Base-by-base conservation (phyloP, 1,140 invertebrate species). In the Heliconius nattereri region DNA sequence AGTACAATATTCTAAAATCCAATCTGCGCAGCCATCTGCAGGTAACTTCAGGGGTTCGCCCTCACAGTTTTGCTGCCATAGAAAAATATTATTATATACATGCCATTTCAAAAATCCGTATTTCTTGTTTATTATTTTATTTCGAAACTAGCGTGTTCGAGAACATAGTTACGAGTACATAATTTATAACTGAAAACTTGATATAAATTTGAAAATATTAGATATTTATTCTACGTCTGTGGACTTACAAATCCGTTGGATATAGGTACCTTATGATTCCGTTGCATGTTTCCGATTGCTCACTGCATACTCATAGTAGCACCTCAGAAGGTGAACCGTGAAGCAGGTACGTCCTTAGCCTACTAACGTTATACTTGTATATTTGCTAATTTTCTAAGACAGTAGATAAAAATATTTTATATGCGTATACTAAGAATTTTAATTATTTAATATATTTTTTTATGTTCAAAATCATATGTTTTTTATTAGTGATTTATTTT, bases 311-410 rank as follows among this genome's bases (percentile, higher is more conserved):
- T 32, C 32, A 32, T 40, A 40, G 75, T 37, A 66, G 40, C 26
- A 66, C 79, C 52, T 80, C 40, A 76, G 60, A 76, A 71, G 75
- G 79, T 70, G 71, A 73, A 66, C 60, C 60, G 60, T 66, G 23
- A 66, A 66, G 23, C 13, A 66, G 75, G 74, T 37, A 80, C 75
- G 83, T 84, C 83, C 83, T 84, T 84, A 84, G 83, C 80, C 83
- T 79, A 84, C 78, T 81, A 81, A 84, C 75, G 66, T 52, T 66
- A 66, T 66, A 66, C 60, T 6, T 81, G 23, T 76, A 84, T 84
- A 80, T 81, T 37, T 81, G 75, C 70, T 76, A 72, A 84, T 80
- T 84, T 84, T 84, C 83, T 84, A 84, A 71, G 75, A 40, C 37
- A 29, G 60, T 76, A 45, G 13, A 45, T 45, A 66, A 66, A 3